These are phyloP conservation scores for Antheraea yamamai DNA, from an alignment of 2,888 invertebrate genomes.

Conservation along the genomic window DNA sequence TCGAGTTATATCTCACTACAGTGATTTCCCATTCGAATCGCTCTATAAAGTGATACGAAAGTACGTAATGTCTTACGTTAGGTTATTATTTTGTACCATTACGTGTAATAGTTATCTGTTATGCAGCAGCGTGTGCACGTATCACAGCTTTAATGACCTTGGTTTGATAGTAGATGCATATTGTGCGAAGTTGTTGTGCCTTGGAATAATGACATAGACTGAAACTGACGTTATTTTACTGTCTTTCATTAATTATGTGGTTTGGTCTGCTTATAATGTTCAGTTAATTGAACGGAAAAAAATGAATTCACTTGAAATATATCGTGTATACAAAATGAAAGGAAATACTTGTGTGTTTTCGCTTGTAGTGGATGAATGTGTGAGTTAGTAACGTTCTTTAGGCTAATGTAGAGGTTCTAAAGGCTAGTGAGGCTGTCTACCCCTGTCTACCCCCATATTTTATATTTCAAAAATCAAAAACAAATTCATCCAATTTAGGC, in stretches of 20 bases:
- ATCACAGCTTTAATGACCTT: constrained; percentile 7
- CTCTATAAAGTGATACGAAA: constrained; percentile 10
- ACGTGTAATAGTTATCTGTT: constrained; percentile 12
- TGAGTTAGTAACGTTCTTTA: no score
- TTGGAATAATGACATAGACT: neutral
- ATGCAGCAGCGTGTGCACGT: constrained; percentile 1
- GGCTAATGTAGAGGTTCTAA: no score
- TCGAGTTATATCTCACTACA: constrained; percentile 9
- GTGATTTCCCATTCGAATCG: constrained; percentile 18
- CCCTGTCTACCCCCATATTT: no score
- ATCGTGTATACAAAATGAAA: no score
- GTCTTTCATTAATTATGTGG: neutral
- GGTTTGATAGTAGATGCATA: constrained; percentile 1
- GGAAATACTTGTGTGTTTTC: no score
- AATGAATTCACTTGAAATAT: no score
- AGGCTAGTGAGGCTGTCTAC: no score
- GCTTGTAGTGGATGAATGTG: no score
- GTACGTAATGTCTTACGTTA: constrained; percentile 14
- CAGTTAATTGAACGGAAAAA: neutral
- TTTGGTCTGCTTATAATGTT: neutral
- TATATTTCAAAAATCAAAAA: no score
- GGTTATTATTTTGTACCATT: constrained; percentile 14
- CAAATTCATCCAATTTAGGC: no score
- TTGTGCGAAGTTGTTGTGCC: neutral
- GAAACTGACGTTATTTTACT: neutral